Evolutionary conservation across 1,140 invertebrate genomes (phyloP).

Genomic region (Drosophila takahashii): DNA sequence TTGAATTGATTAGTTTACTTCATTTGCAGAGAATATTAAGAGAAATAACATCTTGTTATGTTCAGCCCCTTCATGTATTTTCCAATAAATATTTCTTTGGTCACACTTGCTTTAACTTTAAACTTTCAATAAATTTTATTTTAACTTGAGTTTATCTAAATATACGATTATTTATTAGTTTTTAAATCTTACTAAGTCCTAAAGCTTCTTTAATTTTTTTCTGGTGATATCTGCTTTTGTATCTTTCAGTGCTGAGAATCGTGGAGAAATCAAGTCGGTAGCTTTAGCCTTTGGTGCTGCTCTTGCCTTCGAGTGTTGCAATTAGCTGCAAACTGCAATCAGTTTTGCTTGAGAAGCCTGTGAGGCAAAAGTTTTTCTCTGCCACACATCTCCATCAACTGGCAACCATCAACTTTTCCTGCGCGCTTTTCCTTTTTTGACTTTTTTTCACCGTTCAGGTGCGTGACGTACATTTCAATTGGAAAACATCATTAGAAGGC

Average conservation of each 20-base stretch:
- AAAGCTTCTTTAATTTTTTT: not conserved
- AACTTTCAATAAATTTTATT: too few species aligned
- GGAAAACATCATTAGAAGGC: slow-evolving; percentile 58
- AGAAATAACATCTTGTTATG: too few species aligned
- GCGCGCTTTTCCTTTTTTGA: slow-evolving; percentile 40
- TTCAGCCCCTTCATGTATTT: too few species aligned
- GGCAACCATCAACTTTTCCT: slow-evolving; percentile 49
- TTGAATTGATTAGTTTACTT: not conserved
- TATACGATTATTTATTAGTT: not conserved
- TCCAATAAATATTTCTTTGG: too few species aligned
- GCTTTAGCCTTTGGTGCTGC: slow-evolving; percentile 41
- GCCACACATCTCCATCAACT: slow-evolving; percentile 46
- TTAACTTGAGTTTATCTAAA: too few species aligned
- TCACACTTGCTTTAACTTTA: too few species aligned
- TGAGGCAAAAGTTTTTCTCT: slow-evolving; percentile 33
- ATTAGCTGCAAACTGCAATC: slow-evolving; percentile 65
- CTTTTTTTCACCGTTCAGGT: slow-evolving; percentile 44
- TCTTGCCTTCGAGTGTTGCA: slow-evolving; percentile 60
- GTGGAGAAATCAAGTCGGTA: slow-evolving; percentile 58
- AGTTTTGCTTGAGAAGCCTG: slow-evolving; percentile 57
- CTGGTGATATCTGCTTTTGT: too few species aligned
- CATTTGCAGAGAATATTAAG: not conserved
- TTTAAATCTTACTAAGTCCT: not conserved
- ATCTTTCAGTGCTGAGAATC: slow-evolving; percentile 10
- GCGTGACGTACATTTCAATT: slow-evolving; percentile 65